Base-by-base conservation (phyloP, 2,797 vertebrate genomes). In the Pangasius sanitwongsei region DNA sequence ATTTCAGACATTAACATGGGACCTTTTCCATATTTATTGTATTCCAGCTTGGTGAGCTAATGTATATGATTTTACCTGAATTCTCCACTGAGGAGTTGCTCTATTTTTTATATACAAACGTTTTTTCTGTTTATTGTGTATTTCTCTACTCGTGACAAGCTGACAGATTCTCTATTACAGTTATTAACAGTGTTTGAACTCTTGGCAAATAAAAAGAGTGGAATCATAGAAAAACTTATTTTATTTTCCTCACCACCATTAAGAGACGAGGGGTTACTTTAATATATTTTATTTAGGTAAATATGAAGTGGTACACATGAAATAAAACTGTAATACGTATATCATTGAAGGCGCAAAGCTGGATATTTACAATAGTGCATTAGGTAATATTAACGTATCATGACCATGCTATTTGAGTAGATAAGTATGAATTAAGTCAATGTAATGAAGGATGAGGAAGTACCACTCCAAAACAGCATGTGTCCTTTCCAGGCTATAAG, bases 331-430 rank as follows among this genome's bases (percentile, higher is more conserved):
- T 63, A 83, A 83, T 72, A 50, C 37, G 74, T 91, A 87, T 85
- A 92, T 93, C 91, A 93, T 82, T 91, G 86, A n/a, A 85, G 48
- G 6, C 80, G 37, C 28, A 90, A 87, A 87, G 90, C 89, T 74
- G 89, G 77, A 72, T 94, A 95, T 94, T 93, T 95, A 96, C 93
- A 96, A 13, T 89, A 83, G 90, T 80, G 90, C 31, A 81, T 90
- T 74, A 34, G 41, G 57, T 87, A 9, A 85, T 86, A 57, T 70
- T 16, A 53, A n/a, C 6, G 9, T 44, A 59, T 67, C 4, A 69
- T 6, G 61, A 37, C 41, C 31, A 57, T 86, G 83, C 83, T 77
- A 63, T 55, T 77, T 41, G 31, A 75, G 67, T 83, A 72, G 37
- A 83, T 31, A 70, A 57, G 11, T 72, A 59, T 74, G 41, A 37